Evolutionary conservation across 2,113 vertebrate genomes (phyloP), one percentile per base, ranked within the genome.

Genomic region (Ptilorrhoa leucosticta): DNA sequence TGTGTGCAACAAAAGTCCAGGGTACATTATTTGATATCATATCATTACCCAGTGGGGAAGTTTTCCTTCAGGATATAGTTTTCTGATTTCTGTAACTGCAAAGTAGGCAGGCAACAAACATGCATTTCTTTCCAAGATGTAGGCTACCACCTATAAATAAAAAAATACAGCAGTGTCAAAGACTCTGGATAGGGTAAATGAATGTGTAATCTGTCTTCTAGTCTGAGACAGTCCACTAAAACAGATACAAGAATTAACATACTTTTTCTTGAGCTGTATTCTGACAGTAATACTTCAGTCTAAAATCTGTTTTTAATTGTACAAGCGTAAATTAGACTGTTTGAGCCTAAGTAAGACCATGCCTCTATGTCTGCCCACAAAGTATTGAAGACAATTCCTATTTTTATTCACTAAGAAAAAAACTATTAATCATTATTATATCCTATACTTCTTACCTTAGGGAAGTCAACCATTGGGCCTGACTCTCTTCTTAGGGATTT

Each of bases 61-160:
- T 91, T 99, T 99, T 77, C 99, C 99, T 95, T 99, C 99, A 30
- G 99, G 99, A 97, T 99, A 99, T 1, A 99, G 97, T 94, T 99
- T 99, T 96, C 99, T 98, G 96, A 99, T 99, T 97, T 99, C 99
- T 60, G 99, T 99, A 86, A 99, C 98, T 23, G 99, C 99, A 97
- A 99, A 99, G 96, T 99, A 99, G 39, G 99, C 99, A 40, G 99
- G 99, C 78, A 99, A 97, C 50, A 99, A 98, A 90, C 99, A 99
- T 2, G 99, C 99, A 42, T 99, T 99, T 97, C 99, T 98, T 97
- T 99, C 99, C 85, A 99, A 98, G 81, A 99, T 99, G 88, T 99
- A 99, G 63, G 99, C 99, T 78, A 99, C 99, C 80, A 99, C 99
- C 99, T 99, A 72, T 17, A 91, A 93, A 89, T 3, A 65, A 56